These are phyloP conservation scores for Malurus alboscapulatus DNA, from an alignment of 2,113 vertebrate species.

Conservation along the genomic window DNA sequence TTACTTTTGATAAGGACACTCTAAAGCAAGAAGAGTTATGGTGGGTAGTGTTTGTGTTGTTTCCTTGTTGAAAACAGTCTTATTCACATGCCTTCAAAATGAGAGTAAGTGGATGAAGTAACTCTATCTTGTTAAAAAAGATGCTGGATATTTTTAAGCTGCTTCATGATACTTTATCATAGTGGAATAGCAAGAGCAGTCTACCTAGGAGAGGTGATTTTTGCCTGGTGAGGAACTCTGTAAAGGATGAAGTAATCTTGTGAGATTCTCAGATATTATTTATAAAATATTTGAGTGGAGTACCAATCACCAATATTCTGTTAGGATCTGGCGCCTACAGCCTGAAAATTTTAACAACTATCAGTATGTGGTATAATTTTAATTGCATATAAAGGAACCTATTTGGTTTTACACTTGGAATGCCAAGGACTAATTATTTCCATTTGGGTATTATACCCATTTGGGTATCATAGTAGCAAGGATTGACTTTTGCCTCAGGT, in stretches of 20 bases:
- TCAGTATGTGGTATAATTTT: constrained; percentile 58
- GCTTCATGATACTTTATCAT: neutral
- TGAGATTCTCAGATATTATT: constrained; percentile 49
- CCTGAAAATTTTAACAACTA: constrained; percentile 54
- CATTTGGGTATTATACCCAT: constrained; percentile 68
- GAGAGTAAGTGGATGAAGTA: neutral
- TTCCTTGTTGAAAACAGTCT: neutral
- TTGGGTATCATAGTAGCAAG: constrained; percentile 65
- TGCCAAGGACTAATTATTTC: constrained; percentile 72
- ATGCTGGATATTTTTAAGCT: constrained; percentile 51
- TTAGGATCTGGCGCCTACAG: constrained; percentile 63
- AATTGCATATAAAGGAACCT: constrained; percentile 67
- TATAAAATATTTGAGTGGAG: constrained; percentile 48
- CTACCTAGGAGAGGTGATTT: constrained; percentile 29
- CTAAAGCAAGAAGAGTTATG: neutral
- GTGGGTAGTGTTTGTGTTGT: neutral
- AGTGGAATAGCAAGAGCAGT: constrained; percentile 8
- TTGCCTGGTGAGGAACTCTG: constrained; percentile 42
- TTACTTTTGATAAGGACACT: neutral
- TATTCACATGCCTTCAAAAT: neutral
- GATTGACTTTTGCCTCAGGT: constrained; percentile 71
- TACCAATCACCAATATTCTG: constrained; percentile 62
- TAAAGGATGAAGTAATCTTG: constrained; percentile 23
- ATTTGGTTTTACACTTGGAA: constrained; percentile 74
- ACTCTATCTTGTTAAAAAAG: constrained; percentile 30